Base-by-base conservation (phyloP, 2,888 invertebrate species). In the Panopea generosa region DNA sequence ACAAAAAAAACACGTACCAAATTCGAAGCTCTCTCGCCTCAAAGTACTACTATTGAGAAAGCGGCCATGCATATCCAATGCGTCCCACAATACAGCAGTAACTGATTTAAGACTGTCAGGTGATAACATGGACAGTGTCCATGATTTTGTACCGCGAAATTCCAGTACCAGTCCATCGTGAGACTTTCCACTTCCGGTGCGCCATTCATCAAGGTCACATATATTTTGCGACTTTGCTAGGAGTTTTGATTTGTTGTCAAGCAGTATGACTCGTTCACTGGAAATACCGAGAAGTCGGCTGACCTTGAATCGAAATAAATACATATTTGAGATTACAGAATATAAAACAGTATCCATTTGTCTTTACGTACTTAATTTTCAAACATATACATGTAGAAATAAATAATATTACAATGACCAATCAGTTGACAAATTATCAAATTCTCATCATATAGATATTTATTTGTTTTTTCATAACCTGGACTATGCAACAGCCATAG, bases 161-260 rank as follows among this genome's bases (percentile, higher is more conserved):
- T 95, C 95, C 75, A 95, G 92, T 69, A 94, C 93, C 60, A 95
- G 91, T 73, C 94, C 94, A 90, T 95, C 94, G 90, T 95, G 94
- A 73, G 94, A 94, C 65, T 94, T 93, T 11, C 95, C 95, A 27
- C 94, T 94, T n/a, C 94, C 94, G 45, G 94, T 94, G 71, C 94
- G 92, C 95, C 95, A 95, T 93, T 95, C 93, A 78, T 94, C 93
- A 55, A 95, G 93, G 83, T 94, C 94, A 26, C 93, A 90, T 29
- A 95, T 94, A 62, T 86, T 84, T 71, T 87, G 94, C 18, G 93
- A 92, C 86, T 94, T 94, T 20, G 94, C 93, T 52, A 94, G 91
- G 29, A 94, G 91, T 86, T 95, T 94, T 1, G 94, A 94, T 83
- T 94, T 94, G 86, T 93, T 94, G 92, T 95, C 95, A 73, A 95